phyloP scores from a whole-genome alignment of 2,888 invertebrate species.

The Ethmia dodecea region DNA sequence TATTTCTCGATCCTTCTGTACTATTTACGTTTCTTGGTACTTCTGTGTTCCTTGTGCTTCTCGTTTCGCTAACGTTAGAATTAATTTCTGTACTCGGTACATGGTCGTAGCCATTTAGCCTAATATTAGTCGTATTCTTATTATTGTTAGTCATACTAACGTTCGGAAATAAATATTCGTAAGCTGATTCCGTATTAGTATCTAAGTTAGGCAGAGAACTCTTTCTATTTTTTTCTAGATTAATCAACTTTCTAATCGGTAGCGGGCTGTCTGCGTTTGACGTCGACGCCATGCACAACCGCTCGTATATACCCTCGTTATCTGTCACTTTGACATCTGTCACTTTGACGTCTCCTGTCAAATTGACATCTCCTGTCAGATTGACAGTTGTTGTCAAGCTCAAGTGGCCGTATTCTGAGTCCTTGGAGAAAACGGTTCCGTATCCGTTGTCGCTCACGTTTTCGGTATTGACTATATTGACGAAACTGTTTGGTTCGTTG shows the following conservation, averaged over 20 bases:
- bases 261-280: constrained; percentile 34
- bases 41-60: neutral
- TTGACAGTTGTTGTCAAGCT: constrained; percentile 63
- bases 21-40: neutral
- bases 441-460: constrained; percentile 39
- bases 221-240: constrained; percentile 45
- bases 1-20: neutral
- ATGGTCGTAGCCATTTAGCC: no score
- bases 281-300: constrained; percentile 60
- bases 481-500: constrained; percentile 29
- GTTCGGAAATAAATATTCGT: constrained; percentile 56
- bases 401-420: constrained; percentile 59
- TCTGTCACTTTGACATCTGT: constrained; percentile 26
- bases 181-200: constrained; percentile 37
- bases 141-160: constrained; percentile 31
- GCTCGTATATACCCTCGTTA: constrained; percentile 47
- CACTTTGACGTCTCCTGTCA: constrained; percentile 33
- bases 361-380: constrained; percentile 30
- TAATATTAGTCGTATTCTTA: constrained; percentile 9
- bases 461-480: constrained; percentile 65
- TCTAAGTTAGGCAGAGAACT: constrained; percentile 61
- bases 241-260: constrained; percentile 39
- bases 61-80: neutral
- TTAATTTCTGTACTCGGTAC: constrained; percentile 1
- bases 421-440: constrained; percentile 47